Conservation (phyloP, 1,140 invertebrate species). For the Drosophila neocordata region DNA sequence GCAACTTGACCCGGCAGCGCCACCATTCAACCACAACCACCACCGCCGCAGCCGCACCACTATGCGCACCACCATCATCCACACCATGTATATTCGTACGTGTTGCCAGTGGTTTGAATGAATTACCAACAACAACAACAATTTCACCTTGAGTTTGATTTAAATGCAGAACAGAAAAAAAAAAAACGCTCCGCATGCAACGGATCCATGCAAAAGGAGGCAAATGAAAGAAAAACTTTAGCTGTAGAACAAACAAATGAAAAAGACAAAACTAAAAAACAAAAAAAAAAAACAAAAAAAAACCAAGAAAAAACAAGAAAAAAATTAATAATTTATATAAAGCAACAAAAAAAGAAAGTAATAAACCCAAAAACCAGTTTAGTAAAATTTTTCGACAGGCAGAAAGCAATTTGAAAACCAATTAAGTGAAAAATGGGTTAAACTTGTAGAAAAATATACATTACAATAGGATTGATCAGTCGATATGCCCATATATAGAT, state of each 20-base stretch:
- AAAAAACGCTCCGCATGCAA: conserved; percentile 67
- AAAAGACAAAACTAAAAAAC: conserved; percentile 30
- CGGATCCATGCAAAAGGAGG: conserved; percentile 68
- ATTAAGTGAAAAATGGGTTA: conserved; percentile 37
- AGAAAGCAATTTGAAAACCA: conserved; percentile 34
- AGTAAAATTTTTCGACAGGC: conserved; percentile 77
- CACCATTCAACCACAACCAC: conserved; percentile 47
- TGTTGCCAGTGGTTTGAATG: conserved; percentile 59
- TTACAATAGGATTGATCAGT: conserved; percentile 60
- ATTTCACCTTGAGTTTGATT: conserved; percentile 6
- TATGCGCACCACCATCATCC: conserved; percentile 56
- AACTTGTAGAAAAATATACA: conserved; percentile 79
- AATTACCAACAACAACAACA: conserved; percentile 8
- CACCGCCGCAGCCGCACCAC: conserved; percentile 48
- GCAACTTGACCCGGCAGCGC: conserved; percentile 81
- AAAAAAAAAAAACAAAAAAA: conserved; percentile 38
- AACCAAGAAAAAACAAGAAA: conserved; percentile 45
- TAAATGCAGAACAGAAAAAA: conserved; percentile 37
- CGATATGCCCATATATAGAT: conserved; percentile 52
- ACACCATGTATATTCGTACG: conserved; percentile 75
- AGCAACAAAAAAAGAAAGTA: conserved; percentile 46
- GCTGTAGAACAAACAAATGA: conserved; percentile 52
- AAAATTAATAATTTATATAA: conserved; percentile 55
- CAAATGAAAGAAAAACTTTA: conserved; percentile 51
- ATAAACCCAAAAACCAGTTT: conserved; percentile 70